phyloP scores from a whole-genome alignment of 2,888 invertebrate genomes.

The Eretmocerus hayati region DNA sequence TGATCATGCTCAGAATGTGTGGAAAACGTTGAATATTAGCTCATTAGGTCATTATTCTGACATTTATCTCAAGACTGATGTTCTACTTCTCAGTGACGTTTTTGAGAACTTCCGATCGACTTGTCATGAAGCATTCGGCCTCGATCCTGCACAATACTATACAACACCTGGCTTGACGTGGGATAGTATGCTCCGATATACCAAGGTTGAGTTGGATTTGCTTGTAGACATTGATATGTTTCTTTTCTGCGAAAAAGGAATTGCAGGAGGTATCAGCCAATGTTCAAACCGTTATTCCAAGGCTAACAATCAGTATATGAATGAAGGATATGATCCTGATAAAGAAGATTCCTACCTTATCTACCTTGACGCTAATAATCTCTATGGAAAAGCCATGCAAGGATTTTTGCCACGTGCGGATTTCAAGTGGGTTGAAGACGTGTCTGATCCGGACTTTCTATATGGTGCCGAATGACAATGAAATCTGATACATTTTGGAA shows the following conservation, averaged over 20 bases:
- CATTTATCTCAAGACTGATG: constrained; percentile 18
- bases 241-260: constrained; percentile 23
- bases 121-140: too few relatives aligned
- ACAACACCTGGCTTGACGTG: neutral
- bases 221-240: constrained; percentile 22
- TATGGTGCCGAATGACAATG: neutral
- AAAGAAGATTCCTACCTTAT: constrained; percentile 17
- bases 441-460: constrained; percentile 4
- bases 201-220: neutral
- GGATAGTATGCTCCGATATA: neutral
- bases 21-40: neutral
- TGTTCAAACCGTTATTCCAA: constrained; percentile 15
- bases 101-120: neutral
- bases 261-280: constrained; percentile 24
- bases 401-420: constrained; percentile 22
- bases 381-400: constrained; percentile 26
- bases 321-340: constrained; percentile 13
- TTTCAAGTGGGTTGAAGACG: constrained; percentile 24
- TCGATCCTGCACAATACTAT: constrained; percentile 6
- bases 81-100: constrained; percentile 29
- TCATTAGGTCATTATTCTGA: constrained; percentile 31
- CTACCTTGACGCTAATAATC: constrained; percentile 27
- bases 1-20: neutral
- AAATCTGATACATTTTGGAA: constrained; percentile 14
- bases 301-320: constrained; percentile 25